Percentiles rank a stretch among this genome's conserved stretches.
Evolutionary conservation across 2,113 vertebrate species (phyloP).

Genomic region (Triplophysa siluroides): DNA sequence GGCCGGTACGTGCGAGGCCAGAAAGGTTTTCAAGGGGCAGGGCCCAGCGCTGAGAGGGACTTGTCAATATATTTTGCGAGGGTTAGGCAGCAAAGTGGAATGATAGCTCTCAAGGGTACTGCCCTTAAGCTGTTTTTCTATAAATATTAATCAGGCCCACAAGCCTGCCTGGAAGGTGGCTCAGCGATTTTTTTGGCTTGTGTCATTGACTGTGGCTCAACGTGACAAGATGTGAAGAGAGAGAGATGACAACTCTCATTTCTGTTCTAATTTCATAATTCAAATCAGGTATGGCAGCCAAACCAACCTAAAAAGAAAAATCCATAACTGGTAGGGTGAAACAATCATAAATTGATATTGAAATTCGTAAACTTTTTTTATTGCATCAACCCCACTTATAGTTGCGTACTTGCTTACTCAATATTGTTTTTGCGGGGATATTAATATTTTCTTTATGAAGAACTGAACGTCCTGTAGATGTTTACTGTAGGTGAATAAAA

Average conservation of each 20-base stretch:
- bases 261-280: slow-evolving; percentile 57
- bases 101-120: slow-evolving; percentile 73
- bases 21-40: slow-evolving; percentile 45
- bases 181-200: slow-evolving; percentile 65
- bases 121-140: slow-evolving; percentile 75
- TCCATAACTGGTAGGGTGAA: neutral
- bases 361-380: no score
- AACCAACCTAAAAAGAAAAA: slow-evolving; percentile 25
- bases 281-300: slow-evolving; percentile 52
- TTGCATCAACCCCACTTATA: no score
- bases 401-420: no score
- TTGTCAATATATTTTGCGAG: slow-evolving; percentile 75
- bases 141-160: slow-evolving; percentile 78
- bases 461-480: neutral
- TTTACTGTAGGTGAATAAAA: slow-evolving; percentile 10
- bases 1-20: slow-evolving; percentile 44
- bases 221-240: slow-evolving; percentile 67
- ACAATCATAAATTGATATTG: no score
- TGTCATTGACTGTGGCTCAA: slow-evolving; percentile 68
- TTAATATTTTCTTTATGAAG: no score
- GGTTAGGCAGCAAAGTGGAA: slow-evolving; percentile 67
- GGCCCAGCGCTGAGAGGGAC: slow-evolving; percentile 58
- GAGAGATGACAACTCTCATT: slow-evolving; percentile 65
- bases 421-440: no score
- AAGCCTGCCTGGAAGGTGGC: slow-evolving; percentile 72